These are phyloP conservation scores for Meriones unguiculatus DNA, from an alignment of 2,113 vertebrate species.

Conservation along the genomic window DNA sequence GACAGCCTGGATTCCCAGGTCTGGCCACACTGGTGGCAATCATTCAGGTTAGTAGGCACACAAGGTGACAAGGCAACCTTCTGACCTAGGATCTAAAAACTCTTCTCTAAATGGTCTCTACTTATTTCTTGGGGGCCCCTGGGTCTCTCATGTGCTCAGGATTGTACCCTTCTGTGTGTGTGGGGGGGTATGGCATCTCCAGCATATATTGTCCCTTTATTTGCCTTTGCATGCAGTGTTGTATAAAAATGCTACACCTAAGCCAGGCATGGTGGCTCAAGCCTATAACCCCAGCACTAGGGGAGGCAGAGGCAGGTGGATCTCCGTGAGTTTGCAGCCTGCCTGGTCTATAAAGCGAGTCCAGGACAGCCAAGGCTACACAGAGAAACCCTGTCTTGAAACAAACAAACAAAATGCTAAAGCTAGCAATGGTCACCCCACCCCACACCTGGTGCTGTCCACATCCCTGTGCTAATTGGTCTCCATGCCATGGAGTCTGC, in stretches of 20 bases:
- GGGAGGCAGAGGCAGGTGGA: no score
- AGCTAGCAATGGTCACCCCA: no score
- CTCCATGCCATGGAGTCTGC: not conserved
- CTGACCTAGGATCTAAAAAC: rapidly evolving
- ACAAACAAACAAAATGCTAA: not conserved
- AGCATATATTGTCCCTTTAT: no score
- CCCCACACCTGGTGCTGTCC: rapidly evolving
- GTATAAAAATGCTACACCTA: not conserved
- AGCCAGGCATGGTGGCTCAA: no score
- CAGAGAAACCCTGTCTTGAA: no score
- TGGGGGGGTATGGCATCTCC: not conserved
- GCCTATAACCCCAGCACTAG: no score
- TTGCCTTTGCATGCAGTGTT: not conserved
- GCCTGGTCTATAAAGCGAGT: no score
- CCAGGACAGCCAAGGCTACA: no score
- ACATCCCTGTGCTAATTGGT: rapidly evolving
- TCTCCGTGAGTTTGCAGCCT: no score
- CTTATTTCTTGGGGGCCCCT: not conserved
- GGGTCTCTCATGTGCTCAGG: rapidly evolving
- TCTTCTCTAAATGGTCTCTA: not conserved
- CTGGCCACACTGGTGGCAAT: not conserved
- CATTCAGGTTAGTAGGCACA: not conserved
- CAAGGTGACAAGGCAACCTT: not conserved
- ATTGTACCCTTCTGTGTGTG: no score
- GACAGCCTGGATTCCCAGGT: not conserved